phyloP scores from a whole-genome alignment of 2,888 invertebrate genomes.

The Tenodera sinensis region DNA sequence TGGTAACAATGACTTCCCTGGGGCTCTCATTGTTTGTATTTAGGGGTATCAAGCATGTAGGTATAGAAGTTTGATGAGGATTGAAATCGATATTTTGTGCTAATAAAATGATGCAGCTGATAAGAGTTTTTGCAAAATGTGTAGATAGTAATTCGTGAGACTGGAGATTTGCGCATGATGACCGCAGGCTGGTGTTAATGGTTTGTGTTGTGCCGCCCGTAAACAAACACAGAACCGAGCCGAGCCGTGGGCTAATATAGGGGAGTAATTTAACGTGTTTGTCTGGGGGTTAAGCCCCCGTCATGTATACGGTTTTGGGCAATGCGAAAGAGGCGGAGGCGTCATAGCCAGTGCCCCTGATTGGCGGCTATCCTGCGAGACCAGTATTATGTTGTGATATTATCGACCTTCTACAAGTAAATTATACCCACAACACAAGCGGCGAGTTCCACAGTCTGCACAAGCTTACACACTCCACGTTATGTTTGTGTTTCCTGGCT shows the following conservation, averaged over 20 bases:
- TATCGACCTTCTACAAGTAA: background rate
- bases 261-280: constrained; percentile 17
- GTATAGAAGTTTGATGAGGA: no score
- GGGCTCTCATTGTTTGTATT: no score
- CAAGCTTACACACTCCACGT: background rate
- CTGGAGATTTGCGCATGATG: background rate
- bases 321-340: background rate
- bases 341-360: background rate
- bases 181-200: background rate
- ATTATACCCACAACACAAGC: background rate
- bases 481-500: no score
- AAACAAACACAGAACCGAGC: background rate
- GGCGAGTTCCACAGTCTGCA: background rate
- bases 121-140: background rate
- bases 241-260: background rate
- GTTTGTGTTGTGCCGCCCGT: background rate
- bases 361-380: background rate
- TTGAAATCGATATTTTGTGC: no score
- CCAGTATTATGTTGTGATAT: background rate
- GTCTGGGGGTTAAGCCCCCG: constrained; percentile 10
- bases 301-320: constrained; percentile 15
- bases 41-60: no score
- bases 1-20: no score
- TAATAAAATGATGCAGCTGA: no score
- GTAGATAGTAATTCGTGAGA: background rate